Conservation (phyloP, 2,888 invertebrate species). For the Epinotia bilunana region DNA sequence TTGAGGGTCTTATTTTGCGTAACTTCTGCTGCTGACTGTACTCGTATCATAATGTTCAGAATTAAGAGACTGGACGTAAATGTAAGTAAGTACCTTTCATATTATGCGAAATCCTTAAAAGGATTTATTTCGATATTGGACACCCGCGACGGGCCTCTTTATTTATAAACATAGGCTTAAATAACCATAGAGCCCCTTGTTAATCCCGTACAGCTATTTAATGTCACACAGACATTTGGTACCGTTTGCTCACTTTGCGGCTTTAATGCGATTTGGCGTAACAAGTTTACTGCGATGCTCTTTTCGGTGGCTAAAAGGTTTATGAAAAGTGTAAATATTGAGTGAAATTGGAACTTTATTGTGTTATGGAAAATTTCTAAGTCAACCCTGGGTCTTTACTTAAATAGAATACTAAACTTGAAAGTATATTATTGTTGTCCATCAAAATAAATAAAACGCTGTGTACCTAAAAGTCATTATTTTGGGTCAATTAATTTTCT, state of each 20-base stretch:
- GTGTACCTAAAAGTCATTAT: too few relatives aligned
- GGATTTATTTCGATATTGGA: background rate
- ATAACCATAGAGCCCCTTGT: conserved; percentile 50
- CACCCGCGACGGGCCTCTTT: background rate
- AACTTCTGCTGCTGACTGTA: too few relatives aligned
- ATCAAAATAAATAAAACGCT: too few relatives aligned
- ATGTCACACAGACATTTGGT: conserved; percentile 72
- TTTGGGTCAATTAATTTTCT: too few relatives aligned
- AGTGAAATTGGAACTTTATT: conserved; percentile 42
- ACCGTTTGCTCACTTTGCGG: conserved; percentile 64
- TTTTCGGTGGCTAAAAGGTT: conserved; percentile 75
- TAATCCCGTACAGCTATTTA: conserved; percentile 75
- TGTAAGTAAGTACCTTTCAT: background rate
- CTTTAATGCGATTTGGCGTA: conserved; percentile 74
- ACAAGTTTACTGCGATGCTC: conserved; percentile 74
- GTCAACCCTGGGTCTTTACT: too few relatives aligned
- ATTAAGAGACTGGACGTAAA: background rate
- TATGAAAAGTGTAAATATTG: conserved; percentile 65
- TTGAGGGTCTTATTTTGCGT: too few relatives aligned
- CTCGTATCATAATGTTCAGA: background rate
- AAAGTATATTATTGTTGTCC: too few relatives aligned
- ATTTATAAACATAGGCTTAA: conserved; percentile 35
- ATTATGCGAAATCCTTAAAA: background rate
- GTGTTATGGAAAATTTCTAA: background rate
- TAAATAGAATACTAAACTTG: too few relatives aligned